Base-by-base conservation (phyloP, 2,113 vertebrate species). In the Rhabdomys dilectus region DNA sequence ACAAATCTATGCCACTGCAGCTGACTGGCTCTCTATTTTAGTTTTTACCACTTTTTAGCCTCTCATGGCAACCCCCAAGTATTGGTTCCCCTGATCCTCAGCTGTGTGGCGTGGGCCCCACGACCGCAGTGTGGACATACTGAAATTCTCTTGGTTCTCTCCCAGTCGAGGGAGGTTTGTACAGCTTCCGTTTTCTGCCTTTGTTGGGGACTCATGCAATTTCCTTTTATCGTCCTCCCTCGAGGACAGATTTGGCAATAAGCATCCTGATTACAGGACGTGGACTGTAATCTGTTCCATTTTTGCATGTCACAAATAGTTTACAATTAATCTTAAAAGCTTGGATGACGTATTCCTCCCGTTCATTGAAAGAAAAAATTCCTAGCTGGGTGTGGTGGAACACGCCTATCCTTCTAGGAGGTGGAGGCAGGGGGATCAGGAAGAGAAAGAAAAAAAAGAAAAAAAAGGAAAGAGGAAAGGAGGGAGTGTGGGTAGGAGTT, bases 71-170 rank as follows among this genome's bases (percentile, higher is more conserved):
- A 36, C 29, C 39, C 22, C 56, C 16, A 36, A 58, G 93, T 68
- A 88, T 51, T 34, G 13, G 66, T 4, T 42, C 22, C 60, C 17
- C 7, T 0, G 4, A 21, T 15, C 53, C 21, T 15, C 5, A 1
- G 60, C 60, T 66, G 82, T 12, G 39, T 5, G 82, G 3, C 1
- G 60, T 21, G 58, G 62, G 26, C 39, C 58, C 66, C 39, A 11
- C 3, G 15, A 45, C 60, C 45, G 3, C 12, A 12, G 0, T 34
- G 4, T 12, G 2, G 68, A 34, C 9, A 45, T 6, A 0, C 56
- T 17, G 16, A 31, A 36, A 11, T 75, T 39, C 34, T 42, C 39
- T 78, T n/a, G 22, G 29, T 68, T 21, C 5, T 42, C 22, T 21
- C 19, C 56, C 51, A 19, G 2, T 5, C 36, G 85, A 66, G 12